Percentiles rank a stretch among this genome's conserved stretches.
These are phyloP conservation scores for Ptychodera flava DNA, from an alignment of 35 echinoderm and acorn worm species.

Conservation along the genomic window DNA sequence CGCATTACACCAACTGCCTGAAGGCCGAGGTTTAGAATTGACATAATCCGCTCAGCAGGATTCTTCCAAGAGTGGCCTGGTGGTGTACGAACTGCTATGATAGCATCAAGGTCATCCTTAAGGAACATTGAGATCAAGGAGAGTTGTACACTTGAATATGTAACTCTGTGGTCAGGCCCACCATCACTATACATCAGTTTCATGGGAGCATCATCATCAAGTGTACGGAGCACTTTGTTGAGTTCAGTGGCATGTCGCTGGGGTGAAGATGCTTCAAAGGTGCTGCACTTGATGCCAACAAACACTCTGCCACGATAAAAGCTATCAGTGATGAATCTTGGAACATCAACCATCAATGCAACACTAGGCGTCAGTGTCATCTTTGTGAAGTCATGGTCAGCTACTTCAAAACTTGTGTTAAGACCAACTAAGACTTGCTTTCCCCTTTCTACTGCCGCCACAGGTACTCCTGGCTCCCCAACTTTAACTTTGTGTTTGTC, in stretches of 20 bases:
- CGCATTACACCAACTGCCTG: conserved; percentile 20
- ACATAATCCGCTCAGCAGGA: conserved; percentile 24
- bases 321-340: neutral
- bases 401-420: neutral
- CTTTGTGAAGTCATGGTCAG: conserved; percentile 32
- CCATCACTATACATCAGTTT: neutral
- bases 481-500: conserved; percentile 17
- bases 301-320: conserved; percentile 26
- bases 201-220: neutral
- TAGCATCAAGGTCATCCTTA: neutral
- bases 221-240: neutral
- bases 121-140: conserved; percentile 13
- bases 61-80: conserved; percentile 16
- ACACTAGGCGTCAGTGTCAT: conserved; percentile 16
- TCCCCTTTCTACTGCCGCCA: conserved; percentile 20
- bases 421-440: conserved; percentile 7
- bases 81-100: conserved; percentile 3
- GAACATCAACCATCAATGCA: neutral
- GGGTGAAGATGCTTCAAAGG: conserved; percentile 44
- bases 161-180: conserved; percentile 11
- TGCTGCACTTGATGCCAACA: conserved; percentile 29
- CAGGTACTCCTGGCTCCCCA: conserved; percentile 18
- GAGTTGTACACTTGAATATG: conserved; percentile 7
- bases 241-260: conserved; percentile 25
- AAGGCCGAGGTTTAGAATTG: conserved; percentile 4